Evolutionary conservation across 2,797 vertebrate species (phyloP), one percentile per base, ranked within the genome.

Genomic region (Acipenser ruthenus): DNA sequence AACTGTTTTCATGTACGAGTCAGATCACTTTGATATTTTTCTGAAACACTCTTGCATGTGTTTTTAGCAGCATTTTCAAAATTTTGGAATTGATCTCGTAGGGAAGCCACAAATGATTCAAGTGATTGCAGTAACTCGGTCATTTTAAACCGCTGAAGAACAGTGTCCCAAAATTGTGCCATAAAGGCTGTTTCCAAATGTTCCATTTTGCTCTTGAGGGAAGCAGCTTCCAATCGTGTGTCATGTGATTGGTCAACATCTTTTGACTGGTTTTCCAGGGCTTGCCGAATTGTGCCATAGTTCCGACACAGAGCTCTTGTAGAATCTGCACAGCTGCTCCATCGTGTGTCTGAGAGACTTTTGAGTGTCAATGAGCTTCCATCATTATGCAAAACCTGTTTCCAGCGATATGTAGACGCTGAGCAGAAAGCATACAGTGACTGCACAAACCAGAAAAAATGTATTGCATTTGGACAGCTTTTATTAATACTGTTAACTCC

Each of bases 141-240:
- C 64, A 65, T 13, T 62, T 62, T 1, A 62, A 62, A 62, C 15
- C 61, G 4, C 10, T 65, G 64, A 49, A 65, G 64, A 10, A 65
- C 52, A 55, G 50, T 53, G 49, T 51, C 4, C 8, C 2, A 52
- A 6, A 52, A 12, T 18, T 58, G 12, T 1, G 37, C 51, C 49
- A 4, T 65, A 23, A 65, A 65, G 23, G 7, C 55, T 2, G 23
- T 66, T n/a, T 66, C 11, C 1, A 18, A 8, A 5, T 58, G 49
- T 58, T 55, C 23, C 52, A 56, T 15, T 18, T n/a, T 18, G 13
- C n/a, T 55, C 10, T 10, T 4, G 6, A 66, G 13, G 13, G 15
- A 7, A 53, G 51, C 4, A 23, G n/a, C 64, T 13, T 65, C 15
- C 64, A 51, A 48, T 58, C 65, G 13, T 23, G n/a, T 52, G 10